Percentiles rank a stretch among this genome's conserved stretches.
Conservation (phyloP, 2,797 vertebrate species). For the Lophius americanus region DNA sequence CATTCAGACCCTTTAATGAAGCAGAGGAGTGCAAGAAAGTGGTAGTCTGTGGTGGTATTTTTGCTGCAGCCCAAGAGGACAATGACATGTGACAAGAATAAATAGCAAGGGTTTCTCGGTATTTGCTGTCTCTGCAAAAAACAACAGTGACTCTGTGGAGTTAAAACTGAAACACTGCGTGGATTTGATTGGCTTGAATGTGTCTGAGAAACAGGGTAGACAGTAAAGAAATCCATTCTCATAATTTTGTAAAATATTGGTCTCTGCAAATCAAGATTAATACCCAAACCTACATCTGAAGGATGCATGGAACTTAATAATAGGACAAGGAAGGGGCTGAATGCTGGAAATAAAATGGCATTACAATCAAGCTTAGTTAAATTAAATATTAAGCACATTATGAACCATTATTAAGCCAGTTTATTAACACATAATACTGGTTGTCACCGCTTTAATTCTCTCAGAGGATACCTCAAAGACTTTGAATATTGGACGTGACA, state of each 20-base stretch:
- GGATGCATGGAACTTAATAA: background rate
- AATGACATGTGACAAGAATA: conserved; percentile 45
- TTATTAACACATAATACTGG: too few relatives aligned
- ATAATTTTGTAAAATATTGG: conserved; percentile 39
- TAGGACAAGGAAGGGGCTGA: background rate
- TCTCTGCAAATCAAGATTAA: conserved; percentile 34
- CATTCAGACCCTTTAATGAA: conserved; percentile 29
- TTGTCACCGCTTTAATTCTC: too few relatives aligned
- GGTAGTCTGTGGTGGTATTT: conserved; percentile 40
- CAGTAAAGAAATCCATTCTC: conserved; percentile 42
- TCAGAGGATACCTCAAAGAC: too few relatives aligned
- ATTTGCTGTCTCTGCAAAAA: conserved; percentile 34
- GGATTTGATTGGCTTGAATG: conserved; percentile 43
- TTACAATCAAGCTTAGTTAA: background rate
- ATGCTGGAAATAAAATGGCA: background rate
- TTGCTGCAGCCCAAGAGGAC: conserved; percentile 31
- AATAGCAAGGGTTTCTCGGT: conserved; percentile 35
- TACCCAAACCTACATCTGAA: conserved; percentile 21
- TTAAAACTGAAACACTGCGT: conserved; percentile 38
- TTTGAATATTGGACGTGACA: too few relatives aligned
- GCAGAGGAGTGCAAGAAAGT: conserved; percentile 23
- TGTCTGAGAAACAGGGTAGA: conserved; percentile 18
- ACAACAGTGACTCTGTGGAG: conserved; percentile 24
- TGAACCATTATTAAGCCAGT: background rate
- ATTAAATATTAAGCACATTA: background rate